Evolutionary conservation across 2,888 invertebrate species (phyloP), one percentile per base, ranked within the genome.

Genomic region (Agonum fuliginosum): DNA sequence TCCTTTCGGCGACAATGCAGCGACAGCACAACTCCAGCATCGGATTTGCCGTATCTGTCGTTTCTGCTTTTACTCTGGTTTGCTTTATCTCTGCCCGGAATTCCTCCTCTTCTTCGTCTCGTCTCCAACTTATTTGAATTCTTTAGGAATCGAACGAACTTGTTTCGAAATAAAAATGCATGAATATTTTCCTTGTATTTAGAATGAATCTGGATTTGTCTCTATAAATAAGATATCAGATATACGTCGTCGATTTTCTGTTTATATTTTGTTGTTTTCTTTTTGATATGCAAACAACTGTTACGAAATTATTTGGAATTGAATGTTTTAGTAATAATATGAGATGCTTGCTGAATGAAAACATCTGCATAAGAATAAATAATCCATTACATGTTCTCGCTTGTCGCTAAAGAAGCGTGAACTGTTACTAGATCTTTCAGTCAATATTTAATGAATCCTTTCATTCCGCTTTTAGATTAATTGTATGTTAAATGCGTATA

Each of bases 1-100:
- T 37, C 43, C 34, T 17, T 34, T 24, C 20, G 8, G 51, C 17
- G 65, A 48, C 43, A 71, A 71, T 71, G 51, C 71, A 71, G 22
- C 24, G 1, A 46, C 20, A 12, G 43, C 43, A n/a, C 43, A 54
- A 54, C 20, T 24, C 12, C 41, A 20, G 6, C 10, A 43, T 5
- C 65, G 74, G 62, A 74, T 74, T 74, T 43, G 19, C 43, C 43
- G 37, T 58, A 65, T 62, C 74, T 74, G 74, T 74, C 65, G 37
- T 27, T 58, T 58, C 73, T 58, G 22, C 41, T 58, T 58, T 62
- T 58, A 14, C 41, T 73, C 41, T 73, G 51, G 34, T 73, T 73
- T 74, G 62, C 46, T 62, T 27, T 74, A 46, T 73, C 58, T 48
- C 51, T 51, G 27, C 30, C 19, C 17, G 54, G 62, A 37, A 62